phyloP scores from a whole-genome alignment of 92 coral and sea anemone genomes.

The Diadumene lineata region DNA sequence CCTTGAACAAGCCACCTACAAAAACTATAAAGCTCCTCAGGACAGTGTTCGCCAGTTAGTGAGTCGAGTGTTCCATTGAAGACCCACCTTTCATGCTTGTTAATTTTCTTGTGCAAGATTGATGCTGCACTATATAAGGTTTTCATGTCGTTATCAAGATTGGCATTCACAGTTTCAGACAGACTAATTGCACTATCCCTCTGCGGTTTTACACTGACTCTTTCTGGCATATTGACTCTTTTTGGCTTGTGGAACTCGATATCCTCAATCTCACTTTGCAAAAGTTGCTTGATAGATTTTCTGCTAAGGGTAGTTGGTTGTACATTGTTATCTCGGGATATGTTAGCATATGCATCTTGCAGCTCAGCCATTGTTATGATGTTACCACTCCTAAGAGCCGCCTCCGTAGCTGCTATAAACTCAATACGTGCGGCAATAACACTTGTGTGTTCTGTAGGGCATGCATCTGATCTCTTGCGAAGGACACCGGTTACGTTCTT shows the following conservation, averaged over 20 bases:
- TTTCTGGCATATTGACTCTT: conserved; percentile 41
- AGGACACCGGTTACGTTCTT: conserved; percentile 22
- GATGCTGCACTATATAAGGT: conserved; percentile 52
- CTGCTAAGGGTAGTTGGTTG: not conserved
- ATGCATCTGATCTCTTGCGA: no score
- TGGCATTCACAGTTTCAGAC: conserved; percentile 14
- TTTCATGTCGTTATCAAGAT: conserved; percentile 21
- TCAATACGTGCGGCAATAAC: conserved; percentile 35
- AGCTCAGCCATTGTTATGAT: conserved; percentile 34
- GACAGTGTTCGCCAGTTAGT: conserved; percentile 14
- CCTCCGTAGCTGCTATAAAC: conserved; percentile 25
- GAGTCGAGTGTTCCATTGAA: conserved; percentile 41
- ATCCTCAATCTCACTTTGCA: conserved; percentile 39
- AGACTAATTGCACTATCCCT: conserved; percentile 38
- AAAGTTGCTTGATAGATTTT: conserved; percentile 35
- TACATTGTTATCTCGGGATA: conserved; percentile 17
- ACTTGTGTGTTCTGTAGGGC: not conserved
- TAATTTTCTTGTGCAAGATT: conserved; percentile 42
- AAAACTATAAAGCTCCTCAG: conserved; percentile 44
- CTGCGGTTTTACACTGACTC: conserved; percentile 42
- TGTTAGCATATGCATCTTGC: conserved; percentile 12
- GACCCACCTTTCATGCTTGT: conserved; percentile 42
- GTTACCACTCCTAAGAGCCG: conserved; percentile 23
- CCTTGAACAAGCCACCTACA: conserved; percentile 64
- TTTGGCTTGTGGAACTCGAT: conserved; percentile 54